These are phyloP conservation scores for Micrastur ruficollis DNA, from an alignment of 2,797 vertebrate genomes.

Conservation along the genomic window DNA sequence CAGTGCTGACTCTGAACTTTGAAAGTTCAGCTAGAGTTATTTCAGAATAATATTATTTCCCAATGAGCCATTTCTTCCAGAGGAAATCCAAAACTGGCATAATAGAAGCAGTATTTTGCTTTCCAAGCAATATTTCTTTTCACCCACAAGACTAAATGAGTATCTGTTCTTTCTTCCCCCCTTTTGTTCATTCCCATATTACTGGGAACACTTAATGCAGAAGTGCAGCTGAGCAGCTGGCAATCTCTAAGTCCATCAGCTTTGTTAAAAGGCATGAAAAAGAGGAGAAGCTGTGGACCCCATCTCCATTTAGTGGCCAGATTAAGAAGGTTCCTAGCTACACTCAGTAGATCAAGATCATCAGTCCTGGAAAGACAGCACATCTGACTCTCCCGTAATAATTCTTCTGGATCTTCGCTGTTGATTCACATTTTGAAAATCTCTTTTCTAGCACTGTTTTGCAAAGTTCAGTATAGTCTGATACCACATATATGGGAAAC, in stretches of 20 bases:
- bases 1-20: neutral
- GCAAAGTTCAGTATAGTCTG: neutral
- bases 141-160: neutral
- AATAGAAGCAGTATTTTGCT: neutral
- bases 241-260: neutral
- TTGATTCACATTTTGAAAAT: neutral
- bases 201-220: neutral
- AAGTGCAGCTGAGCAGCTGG: neutral
- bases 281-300: neutral
- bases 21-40: neutral
- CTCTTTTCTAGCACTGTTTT: neutral
- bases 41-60: neutral
- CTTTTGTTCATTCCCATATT: neutral
- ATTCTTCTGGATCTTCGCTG: neutral
- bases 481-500: neutral
- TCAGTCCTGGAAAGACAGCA: neutral
- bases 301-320: neutral
- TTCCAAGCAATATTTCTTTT: neutral
- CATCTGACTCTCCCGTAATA: neutral
- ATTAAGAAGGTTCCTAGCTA: neutral
- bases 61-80: neutral
- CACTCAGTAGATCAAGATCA: neutral
- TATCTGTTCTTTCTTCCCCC: neutral
- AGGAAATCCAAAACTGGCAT: neutral
- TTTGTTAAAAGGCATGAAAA: neutral